Percentiles rank a stretch among this genome's conserved stretches.
These are phyloP conservation scores for Ormyrus nitidulus DNA, from an alignment of 2,888 invertebrate genomes.

Conservation along the genomic window DNA sequence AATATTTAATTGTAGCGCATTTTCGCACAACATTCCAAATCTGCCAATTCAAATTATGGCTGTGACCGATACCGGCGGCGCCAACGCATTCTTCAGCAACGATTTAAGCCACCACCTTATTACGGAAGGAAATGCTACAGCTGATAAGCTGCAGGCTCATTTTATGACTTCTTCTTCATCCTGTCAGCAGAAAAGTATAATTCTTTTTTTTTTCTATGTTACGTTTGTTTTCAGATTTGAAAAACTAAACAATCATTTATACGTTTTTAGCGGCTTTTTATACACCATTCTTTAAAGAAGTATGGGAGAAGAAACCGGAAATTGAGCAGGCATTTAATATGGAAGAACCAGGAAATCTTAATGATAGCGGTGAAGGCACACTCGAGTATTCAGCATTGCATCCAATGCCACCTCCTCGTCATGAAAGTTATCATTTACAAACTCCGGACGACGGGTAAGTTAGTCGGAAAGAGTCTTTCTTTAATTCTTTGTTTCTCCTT, in stretches of 20 bases:
- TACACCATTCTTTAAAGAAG: slow-evolving; percentile 96
- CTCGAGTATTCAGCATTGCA: slow-evolving; percentile 79
- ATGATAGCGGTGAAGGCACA: slow-evolving; percentile 84
- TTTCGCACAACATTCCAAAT: slow-evolving; percentile 94
- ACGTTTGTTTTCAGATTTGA: not conserved
- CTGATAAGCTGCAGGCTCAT: slow-evolving; percentile 91
- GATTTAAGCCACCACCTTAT: slow-evolving; percentile 93
- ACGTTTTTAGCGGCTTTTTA: slow-evolving; percentile 88
- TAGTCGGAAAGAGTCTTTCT: slow-evolving; percentile 59
- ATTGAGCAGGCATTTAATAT: slow-evolving; percentile 94
- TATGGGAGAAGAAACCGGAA: slow-evolving; percentile 96
- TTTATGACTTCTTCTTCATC: slow-evolving; percentile 93
- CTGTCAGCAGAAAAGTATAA: slow-evolving; percentile 88
- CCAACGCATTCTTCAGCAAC: slow-evolving; percentile 92
- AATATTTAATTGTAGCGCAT: slow-evolving; percentile 81
- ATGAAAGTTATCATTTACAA: slow-evolving; percentile 86
- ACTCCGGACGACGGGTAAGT: slow-evolving; percentile 78
- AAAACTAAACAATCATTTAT: not conserved
- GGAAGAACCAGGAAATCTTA: slow-evolving; percentile 82
- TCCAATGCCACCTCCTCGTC: slow-evolving; percentile 86
- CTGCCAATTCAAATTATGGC: slow-evolving; percentile 95
- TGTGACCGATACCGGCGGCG: slow-evolving; percentile 92
- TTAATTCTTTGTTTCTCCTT: not conserved
- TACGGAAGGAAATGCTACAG: slow-evolving; percentile 94
- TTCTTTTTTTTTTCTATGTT: slow-evolving; percentile 22